Evolutionary conservation across 2,888 invertebrate genomes (phyloP).

Genomic region (Xestoiulus laeticollis): DNA sequence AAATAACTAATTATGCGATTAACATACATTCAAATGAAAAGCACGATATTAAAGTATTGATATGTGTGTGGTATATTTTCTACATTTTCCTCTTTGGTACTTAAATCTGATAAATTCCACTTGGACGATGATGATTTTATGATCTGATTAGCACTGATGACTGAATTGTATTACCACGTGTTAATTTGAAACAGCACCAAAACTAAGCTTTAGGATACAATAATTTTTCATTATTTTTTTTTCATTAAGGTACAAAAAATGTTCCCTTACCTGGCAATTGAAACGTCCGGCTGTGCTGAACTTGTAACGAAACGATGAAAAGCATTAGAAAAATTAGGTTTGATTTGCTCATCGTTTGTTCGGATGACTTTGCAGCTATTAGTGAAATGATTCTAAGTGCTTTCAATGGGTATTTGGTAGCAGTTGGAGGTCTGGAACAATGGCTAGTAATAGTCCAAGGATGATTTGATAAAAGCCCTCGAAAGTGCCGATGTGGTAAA

Average conservation of each 20-base stretch:
- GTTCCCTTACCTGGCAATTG: background rate
- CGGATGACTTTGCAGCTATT: background rate
- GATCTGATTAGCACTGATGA: too few relatives aligned
- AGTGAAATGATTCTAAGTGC: background rate
- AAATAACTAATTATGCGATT: background rate
- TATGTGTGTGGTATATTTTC: background rate
- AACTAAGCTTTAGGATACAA: too few relatives aligned
- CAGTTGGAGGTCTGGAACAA: background rate
- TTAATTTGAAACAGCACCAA: too few relatives aligned
- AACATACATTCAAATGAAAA: background rate
- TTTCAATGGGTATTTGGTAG: background rate
- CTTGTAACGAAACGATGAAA: background rate
- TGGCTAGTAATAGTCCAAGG: background rate
- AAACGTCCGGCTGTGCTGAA: constrained; percentile 27
- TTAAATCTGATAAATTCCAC: constrained; percentile 11
- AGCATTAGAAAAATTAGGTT: background rate
- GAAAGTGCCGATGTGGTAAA: background rate
- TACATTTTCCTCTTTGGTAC: background rate
- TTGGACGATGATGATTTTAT: too few relatives aligned
- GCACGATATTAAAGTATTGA: too few relatives aligned
- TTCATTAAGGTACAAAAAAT: background rate
- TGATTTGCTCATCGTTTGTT: constrained; percentile 5
- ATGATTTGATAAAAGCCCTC: background rate
- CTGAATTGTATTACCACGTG: too few relatives aligned
- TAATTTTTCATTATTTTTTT: too few relatives aligned